Conservation (phyloP, 2,797 vertebrate genomes). For the Pterois miles region DNA sequence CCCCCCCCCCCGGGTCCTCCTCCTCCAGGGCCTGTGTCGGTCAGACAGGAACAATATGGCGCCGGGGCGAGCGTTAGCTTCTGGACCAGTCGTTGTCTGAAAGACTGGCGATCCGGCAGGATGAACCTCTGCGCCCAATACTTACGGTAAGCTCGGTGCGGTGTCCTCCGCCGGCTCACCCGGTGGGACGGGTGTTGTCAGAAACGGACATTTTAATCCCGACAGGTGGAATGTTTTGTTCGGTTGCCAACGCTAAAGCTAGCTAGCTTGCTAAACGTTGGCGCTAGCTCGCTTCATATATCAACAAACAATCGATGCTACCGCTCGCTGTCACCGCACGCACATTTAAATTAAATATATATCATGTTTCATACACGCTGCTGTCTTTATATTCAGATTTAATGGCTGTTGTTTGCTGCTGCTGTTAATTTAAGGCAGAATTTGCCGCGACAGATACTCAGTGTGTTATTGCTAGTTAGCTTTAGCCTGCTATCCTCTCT, state of each 20-base stretch:
- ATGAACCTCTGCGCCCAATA: constrained; percentile 87
- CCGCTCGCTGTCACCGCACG: neutral
- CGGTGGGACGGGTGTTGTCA: rapidly evolving
- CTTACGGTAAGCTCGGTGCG: constrained; percentile 70
- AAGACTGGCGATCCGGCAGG: constrained; percentile 71
- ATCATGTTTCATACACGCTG: rapidly evolving
- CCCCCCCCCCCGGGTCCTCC: neutral
- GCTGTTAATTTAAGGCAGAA: neutral
- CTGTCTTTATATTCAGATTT: rapidly evolving
- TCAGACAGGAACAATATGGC: constrained; percentile 85
- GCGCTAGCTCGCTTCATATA: constrained; percentile 43
- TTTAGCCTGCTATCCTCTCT: too few species aligned
- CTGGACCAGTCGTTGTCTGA: constrained; percentile 74
- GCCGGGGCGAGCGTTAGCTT: constrained; percentile 75
- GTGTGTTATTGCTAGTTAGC: constrained; percentile 59
- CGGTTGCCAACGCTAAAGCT: constrained; percentile 55
- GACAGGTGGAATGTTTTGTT: constrained; percentile 42
- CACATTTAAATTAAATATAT: rapidly evolving
- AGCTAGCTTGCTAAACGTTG: constrained; percentile 37
- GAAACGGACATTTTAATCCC: rapidly evolving
- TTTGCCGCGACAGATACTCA: neutral
- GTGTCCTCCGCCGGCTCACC: rapidly evolving
- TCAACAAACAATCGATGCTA: constrained; percentile 56
- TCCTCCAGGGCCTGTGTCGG: neutral
- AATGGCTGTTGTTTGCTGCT: neutral